Conservation (phyloP, 2,888 invertebrate species). For the Drosophila longiperda region DNA sequence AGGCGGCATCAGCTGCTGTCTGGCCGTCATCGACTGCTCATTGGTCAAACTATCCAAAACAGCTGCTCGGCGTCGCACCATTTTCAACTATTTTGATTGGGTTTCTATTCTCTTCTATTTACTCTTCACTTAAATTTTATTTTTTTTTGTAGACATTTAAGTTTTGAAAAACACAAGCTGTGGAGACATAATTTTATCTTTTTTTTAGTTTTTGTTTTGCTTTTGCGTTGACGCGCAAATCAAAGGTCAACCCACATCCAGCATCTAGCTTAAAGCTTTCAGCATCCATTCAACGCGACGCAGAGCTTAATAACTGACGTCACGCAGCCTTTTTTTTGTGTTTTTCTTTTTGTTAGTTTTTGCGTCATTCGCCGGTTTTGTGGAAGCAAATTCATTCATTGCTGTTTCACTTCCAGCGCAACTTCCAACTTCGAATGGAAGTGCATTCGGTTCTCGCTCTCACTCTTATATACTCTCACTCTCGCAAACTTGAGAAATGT, state of each 20-base stretch:
- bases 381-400: constrained; percentile 61
- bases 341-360: neutral
- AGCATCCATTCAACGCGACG: neutral
- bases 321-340: constrained; percentile 14
- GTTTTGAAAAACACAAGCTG: constrained; percentile 50
- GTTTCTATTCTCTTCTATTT: neutral
- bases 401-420: constrained; percentile 30
- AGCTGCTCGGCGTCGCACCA: constrained; percentile 48
- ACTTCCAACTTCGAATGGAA: constrained; percentile 53
- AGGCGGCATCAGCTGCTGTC: constrained; percentile 25
- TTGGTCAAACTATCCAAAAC: constrained; percentile 24
- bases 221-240: constrained; percentile 34
- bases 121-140: constrained; percentile 11
- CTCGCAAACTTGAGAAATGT: neutral
- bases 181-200: neutral
- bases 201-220: neutral
- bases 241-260: constrained; percentile 34
- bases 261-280: constrained; percentile 13
- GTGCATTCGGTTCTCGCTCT: neutral
- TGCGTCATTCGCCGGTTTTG: constrained; percentile 21
- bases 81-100: constrained; percentile 9
- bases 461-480: neutral
- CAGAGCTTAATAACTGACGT: constrained; percentile 40
- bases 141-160: constrained; percentile 46
- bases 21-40: constrained; percentile 36